A percentile compares a stretch with the other conserved stretches of the same genome.
phyloP scores from a whole-genome alignment of 2,113 vertebrate species.

The Leuciscus idus region DNA sequence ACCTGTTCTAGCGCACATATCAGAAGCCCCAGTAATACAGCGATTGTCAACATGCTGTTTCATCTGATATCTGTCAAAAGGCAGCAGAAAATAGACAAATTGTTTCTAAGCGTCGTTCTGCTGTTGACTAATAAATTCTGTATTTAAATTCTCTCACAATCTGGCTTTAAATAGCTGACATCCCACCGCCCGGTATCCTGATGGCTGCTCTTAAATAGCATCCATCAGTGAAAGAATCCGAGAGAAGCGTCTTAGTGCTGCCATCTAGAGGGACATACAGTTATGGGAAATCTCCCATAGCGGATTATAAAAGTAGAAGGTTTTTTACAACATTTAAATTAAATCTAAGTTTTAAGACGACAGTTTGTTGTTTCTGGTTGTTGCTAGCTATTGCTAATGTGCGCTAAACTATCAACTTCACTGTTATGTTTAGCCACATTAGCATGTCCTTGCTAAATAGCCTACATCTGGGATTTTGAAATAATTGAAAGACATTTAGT shows the following conservation, averaged over 20 bases:
- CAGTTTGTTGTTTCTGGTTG: background rate
- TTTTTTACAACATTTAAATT: background rate
- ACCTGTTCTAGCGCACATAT: conserved; percentile 67
- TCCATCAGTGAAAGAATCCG: background rate
- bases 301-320: background rate
- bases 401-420: background rate
- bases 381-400: background rate
- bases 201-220: background rate
- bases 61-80: conserved; percentile 59
- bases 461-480: background rate
- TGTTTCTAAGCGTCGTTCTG: conserved; percentile 24
- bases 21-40: conserved; percentile 57
- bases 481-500: too few species aligned
- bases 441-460: too few species aligned
- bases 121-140: conserved; percentile 53
- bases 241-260: background rate
- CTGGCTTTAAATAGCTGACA: conserved; percentile 44
- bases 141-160: conserved; percentile 33
- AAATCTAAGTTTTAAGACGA: background rate
- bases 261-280: background rate
- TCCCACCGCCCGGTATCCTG: background rate
- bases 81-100: conserved; percentile 54
- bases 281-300: background rate
- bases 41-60: conserved; percentile 73
- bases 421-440: background rate